phyloP scores from a whole-genome alignment of 2,888 invertebrate genomes.

The Priocnemis perturbator region DNA sequence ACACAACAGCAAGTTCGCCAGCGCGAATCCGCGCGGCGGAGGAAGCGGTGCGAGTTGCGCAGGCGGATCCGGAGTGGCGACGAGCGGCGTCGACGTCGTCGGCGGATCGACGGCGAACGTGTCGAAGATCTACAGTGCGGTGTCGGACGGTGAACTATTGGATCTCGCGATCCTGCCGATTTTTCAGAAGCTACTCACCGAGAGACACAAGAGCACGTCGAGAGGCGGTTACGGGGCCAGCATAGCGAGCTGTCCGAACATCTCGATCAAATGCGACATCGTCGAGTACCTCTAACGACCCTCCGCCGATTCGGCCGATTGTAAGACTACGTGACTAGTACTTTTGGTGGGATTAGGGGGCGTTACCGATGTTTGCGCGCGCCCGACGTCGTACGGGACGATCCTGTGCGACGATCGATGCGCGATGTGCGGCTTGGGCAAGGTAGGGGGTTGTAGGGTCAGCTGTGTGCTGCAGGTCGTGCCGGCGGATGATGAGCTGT shows the following conservation, averaged over 20 bases:
- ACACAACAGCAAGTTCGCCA: constrained; percentile 77
- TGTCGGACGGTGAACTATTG: constrained; percentile 89
- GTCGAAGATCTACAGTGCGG: constrained; percentile 83
- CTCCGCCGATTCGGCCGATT: constrained; percentile 35
- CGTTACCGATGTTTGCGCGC: too few relatives aligned
- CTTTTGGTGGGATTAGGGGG: too few relatives aligned
- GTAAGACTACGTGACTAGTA: too few relatives aligned
- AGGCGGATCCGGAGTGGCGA: constrained; percentile 60
- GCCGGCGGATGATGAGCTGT: too few relatives aligned
- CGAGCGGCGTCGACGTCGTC: constrained; percentile 48
- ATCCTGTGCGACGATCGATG: too few relatives aligned
- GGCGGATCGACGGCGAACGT: constrained; percentile 67
- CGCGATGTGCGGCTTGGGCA: too few relatives aligned
- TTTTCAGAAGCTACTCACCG: constrained; percentile 92
- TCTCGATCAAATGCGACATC: constrained; percentile 96
- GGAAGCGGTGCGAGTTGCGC: constrained; percentile 65
- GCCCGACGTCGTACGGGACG: too few relatives aligned
- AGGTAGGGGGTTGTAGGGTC: too few relatives aligned
- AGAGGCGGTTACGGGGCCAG: constrained; percentile 83
- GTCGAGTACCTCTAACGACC: constrained; percentile 89
- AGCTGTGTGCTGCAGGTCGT: too few relatives aligned
- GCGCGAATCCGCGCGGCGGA: constrained; percentile 75
- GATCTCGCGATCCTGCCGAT: constrained; percentile 93
- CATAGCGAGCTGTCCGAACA: constrained; percentile 94
- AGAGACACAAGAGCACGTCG: constrained; percentile 83